Base-by-base conservation (phyloP, 2,888 invertebrate species). In the Yponomeuta sedellus region DNA sequence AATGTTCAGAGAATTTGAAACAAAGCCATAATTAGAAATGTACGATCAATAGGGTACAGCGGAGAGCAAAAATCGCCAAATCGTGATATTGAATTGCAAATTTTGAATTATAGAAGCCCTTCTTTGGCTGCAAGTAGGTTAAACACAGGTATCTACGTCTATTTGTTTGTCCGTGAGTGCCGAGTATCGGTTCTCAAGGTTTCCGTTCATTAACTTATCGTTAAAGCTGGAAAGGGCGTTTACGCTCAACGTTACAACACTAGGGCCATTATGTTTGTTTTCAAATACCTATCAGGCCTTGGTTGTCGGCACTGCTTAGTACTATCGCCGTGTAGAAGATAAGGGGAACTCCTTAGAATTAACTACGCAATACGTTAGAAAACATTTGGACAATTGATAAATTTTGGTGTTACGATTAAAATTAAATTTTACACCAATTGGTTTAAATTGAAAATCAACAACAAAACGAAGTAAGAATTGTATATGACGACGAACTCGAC, bases 161-260 rank as follows among this genome's bases (percentile, higher is more conserved):
- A 66, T 65, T 64, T 61, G 65, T 66, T 66, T 67, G 70, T 69
- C 69, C 69, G 69, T 67, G 65, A 70, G 69, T 66, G 57, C 57
- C 63, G 67, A 61, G 69, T 67, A 66, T 66, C 61, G 57, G 67
- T 67, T 25, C 66, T 68, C 71, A 73, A 72, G 71, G 71, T 71
- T 70, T 69, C 65, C 66, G 67, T 71, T 69, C 69, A 70, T 69
- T 69, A 70, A 67, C 61, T 66, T 65, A 67, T 68, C 65, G 67
- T 66, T 66, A 59, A 65, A 61, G 66, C 62, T 64, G 58, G 44
- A 68, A 69, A 67, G 70, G 68, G 67, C 67, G 64, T 67, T 52
- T 52, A 52, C 61, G 63, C n/a, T 66, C 25, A 20, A 25, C 12
- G 56, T 66, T 65, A 63, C 61, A 66, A 56, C 19, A 58, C 57